phyloP scores from a whole-genome alignment of 2,113 vertebrate species.

The Perca fluviatilis region DNA sequence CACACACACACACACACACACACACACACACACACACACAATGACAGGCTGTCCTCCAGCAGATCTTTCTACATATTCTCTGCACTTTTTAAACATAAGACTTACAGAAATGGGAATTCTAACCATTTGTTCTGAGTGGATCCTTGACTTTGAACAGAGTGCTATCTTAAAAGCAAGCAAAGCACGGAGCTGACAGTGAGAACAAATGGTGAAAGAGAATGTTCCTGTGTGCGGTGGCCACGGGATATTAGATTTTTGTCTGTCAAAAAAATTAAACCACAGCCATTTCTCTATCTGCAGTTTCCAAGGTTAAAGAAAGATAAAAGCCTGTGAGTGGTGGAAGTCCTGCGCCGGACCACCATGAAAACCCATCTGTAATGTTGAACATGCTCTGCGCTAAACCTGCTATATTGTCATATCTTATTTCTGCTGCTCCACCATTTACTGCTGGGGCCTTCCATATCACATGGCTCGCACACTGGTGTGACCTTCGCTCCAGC shows the following conservation, averaged over 20 bases:
- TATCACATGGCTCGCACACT: slow-evolving; percentile 36
- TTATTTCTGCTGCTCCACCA: slow-evolving; percentile 42
- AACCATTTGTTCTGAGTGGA: slow-evolving; percentile 59
- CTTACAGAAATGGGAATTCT: slow-evolving; percentile 39
- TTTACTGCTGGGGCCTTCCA: slow-evolving; percentile 39
- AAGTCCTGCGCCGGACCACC: slow-evolving; percentile 8
- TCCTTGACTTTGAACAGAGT: slow-evolving; percentile 53
- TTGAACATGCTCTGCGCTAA: slow-evolving; percentile 40
- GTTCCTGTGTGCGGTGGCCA: slow-evolving; percentile 12
- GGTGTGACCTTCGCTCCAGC: slow-evolving; percentile 59
- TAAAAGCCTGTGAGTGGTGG: slow-evolving; percentile 55
- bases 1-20: too few species aligned
- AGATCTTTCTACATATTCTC: slow-evolving; percentile 51
- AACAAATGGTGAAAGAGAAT: slow-evolving; percentile 43
- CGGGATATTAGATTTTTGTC: slow-evolving; percentile 63
- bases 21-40: too few species aligned
- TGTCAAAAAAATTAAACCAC: slow-evolving; percentile 50
- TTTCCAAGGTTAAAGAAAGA: slow-evolving; percentile 73
- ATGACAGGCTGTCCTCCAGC: slow-evolving; percentile 7
- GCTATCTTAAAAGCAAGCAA: slow-evolving; percentile 51
- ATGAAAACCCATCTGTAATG: slow-evolving; percentile 57
- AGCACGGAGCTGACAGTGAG: not conserved
- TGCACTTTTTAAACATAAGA: slow-evolving; percentile 49
- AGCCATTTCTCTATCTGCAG: slow-evolving; percentile 46
- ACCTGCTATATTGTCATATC: slow-evolving; percentile 62